Percentiles rank a stretch among this genome's conserved stretches.
Conservation (phyloP, 2,797 vertebrate genomes). For the Atherinosoma microstoma region DNA sequence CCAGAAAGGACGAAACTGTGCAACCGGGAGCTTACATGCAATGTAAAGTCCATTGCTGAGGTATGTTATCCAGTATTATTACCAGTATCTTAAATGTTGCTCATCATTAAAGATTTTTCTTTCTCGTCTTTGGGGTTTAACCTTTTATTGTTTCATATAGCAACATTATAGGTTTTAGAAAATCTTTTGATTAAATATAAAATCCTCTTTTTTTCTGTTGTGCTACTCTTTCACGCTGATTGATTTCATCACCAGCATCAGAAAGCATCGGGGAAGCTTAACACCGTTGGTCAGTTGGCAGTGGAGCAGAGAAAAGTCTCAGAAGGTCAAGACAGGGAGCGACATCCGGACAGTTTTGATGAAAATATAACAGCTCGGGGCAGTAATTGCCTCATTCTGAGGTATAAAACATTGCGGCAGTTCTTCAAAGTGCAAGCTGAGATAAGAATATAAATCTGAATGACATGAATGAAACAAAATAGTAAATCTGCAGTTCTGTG, state of each 20-base stretch:
- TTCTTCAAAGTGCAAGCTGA: neutral
- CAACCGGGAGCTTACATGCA: slow-evolving; percentile 86
- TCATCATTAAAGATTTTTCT: neutral
- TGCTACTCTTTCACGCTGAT: slow-evolving; percentile 71
- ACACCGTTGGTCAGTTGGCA: slow-evolving; percentile 83
- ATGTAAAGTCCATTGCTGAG: slow-evolving; percentile 75
- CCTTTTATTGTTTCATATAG: slow-evolving; percentile 2
- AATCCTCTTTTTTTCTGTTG: neutral
- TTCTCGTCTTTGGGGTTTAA: neutral
- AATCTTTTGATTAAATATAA: slow-evolving; percentile 1
- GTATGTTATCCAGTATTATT: slow-evolving; percentile 3
- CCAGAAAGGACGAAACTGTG: slow-evolving; percentile 88
- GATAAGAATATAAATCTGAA: neutral
- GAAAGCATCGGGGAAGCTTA: slow-evolving; percentile 81
- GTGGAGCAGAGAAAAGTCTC: slow-evolving; percentile 81
- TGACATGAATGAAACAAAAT: neutral
- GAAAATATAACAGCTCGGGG: neutral
- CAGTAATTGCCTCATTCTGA: slow-evolving; percentile 73
- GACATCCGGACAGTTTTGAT: slow-evolving; percentile 36
- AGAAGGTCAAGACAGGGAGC: slow-evolving; percentile 74
- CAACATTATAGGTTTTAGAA: neutral
- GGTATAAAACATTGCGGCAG: slow-evolving; percentile 65
- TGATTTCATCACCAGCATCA: slow-evolving; percentile 87
- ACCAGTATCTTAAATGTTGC: neutral
- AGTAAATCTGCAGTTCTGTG: neutral